Conservation (phyloP, 2,888 invertebrate species). For the Orthosia cruda region DNA sequence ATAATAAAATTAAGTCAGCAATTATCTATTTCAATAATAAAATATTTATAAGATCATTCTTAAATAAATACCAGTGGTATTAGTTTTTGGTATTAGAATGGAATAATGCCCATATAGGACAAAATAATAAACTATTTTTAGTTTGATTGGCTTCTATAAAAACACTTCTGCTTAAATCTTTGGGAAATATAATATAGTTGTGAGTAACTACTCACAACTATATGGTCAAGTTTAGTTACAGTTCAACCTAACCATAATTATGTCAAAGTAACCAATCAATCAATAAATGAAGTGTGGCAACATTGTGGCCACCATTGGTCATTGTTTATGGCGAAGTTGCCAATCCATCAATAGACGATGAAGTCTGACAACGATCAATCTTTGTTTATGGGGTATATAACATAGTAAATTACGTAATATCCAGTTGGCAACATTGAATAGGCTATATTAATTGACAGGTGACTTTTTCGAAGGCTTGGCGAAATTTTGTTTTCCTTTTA, state of each 20-base stretch:
- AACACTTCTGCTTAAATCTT: neutral
- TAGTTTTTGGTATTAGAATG: too few species aligned
- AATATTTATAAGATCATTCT: too few species aligned
- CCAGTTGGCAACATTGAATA: slow-evolving; percentile 2
- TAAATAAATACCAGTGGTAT: too few species aligned
- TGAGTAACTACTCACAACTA: too few species aligned
- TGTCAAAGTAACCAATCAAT: slow-evolving; percentile 37
- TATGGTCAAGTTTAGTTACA: neutral
- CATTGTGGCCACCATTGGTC: slow-evolving; percentile 20
- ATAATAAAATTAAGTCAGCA: too few species aligned
- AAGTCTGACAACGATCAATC: slow-evolving; percentile 12
- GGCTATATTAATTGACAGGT: neutral
- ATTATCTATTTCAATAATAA: too few species aligned
- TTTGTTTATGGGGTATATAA: slow-evolving; percentile 13
- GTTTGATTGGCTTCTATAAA: neutral
- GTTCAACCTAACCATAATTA: neutral
- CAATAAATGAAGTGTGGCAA: slow-evolving; percentile 2
- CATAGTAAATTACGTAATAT: neutral
- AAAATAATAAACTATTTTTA: neutral
- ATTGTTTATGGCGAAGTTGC: slow-evolving; percentile 5
- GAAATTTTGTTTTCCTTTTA: too few species aligned
- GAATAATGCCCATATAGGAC: too few species aligned
- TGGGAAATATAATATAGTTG: neutral
- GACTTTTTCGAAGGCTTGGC: too few species aligned
- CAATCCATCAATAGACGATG: slow-evolving; percentile 28